Percentiles rank a stretch among this genome's conserved stretches.
Evolutionary conservation across 2,797 vertebrate genomes (phyloP).

Genomic region (Gila robusta): DNA sequence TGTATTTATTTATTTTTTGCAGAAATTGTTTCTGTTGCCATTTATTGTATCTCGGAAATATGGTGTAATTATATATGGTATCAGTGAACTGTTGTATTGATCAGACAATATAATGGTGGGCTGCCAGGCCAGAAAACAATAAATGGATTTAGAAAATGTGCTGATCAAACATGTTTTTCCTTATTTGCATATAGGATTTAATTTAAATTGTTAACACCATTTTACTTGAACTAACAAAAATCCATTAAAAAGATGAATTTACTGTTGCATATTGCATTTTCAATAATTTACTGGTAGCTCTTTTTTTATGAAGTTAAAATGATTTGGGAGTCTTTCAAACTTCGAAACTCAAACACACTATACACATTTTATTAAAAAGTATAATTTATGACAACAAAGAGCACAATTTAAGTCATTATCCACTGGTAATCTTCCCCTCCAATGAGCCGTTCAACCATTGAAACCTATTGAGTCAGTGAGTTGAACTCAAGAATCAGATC

Average conservation of each 20-base stretch:
- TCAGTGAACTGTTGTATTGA: not conserved
- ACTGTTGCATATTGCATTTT: not conserved
- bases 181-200: not conserved
- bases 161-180: not conserved
- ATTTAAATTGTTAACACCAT: not conserved
- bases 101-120: not conserved
- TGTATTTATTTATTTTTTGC: too few species aligned
- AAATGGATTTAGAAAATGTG: not conserved
- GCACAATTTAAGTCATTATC: not conserved
- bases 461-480: not conserved
- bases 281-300: conserved; percentile 4
- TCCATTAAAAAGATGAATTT: not conserved
- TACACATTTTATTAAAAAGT: conserved; percentile 10
- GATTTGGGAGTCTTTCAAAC: not conserved
- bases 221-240: not conserved
- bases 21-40: not conserved
- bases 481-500: not conserved
- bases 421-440: not conserved
- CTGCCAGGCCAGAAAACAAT: conserved; percentile 1
- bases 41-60: not conserved
- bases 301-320: not conserved
- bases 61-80: not conserved
- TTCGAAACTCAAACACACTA: not conserved
- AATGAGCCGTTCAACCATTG: not conserved
- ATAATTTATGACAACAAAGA: conserved; percentile 1